phyloP scores from a whole-genome alignment of 2,797 vertebrate genomes.

The Chaetodon trifasciatus region DNA sequence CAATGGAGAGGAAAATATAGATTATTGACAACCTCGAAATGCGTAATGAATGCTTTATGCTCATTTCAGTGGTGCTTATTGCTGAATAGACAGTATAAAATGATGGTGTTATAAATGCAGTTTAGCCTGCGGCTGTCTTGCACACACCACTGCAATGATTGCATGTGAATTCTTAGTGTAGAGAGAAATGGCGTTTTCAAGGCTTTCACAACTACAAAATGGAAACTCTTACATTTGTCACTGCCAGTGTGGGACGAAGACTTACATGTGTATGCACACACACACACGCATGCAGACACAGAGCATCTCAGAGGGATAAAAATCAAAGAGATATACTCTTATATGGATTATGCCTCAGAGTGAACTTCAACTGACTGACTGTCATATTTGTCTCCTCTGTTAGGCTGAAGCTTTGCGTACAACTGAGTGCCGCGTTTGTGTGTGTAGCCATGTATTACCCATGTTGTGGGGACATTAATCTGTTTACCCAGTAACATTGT shows the following conservation, averaged over 20 bases:
- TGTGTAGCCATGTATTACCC: too few species aligned
- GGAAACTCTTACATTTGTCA: not conserved
- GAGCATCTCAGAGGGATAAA: not conserved
- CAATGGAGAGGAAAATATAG: not conserved
- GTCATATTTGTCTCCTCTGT: constrained; percentile 1
- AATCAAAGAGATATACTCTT: too few species aligned
- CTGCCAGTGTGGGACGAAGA: not conserved
- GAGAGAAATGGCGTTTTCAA: constrained; percentile 8
- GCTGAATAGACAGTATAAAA: not conserved
- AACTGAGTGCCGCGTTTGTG: not conserved
- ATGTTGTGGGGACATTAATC: too few species aligned
- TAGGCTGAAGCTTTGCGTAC: not conserved
- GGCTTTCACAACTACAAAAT: constrained; percentile 18
- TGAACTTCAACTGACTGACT: not conserved
- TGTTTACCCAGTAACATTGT: too few species aligned
- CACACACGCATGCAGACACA: not conserved
- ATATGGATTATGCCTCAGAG: not conserved
- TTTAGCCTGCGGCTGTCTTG: constrained; percentile 4
- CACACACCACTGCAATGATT: constrained; percentile 14
- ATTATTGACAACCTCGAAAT: not conserved
- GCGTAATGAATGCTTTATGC: not conserved
- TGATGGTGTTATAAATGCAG: not conserved
- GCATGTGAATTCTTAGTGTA: not conserved
- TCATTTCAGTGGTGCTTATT: not conserved
- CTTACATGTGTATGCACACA: not conserved